Evolutionary conservation across 2,888 invertebrate genomes (phyloP).

Genomic region (Phymatocera aterrima): DNA sequence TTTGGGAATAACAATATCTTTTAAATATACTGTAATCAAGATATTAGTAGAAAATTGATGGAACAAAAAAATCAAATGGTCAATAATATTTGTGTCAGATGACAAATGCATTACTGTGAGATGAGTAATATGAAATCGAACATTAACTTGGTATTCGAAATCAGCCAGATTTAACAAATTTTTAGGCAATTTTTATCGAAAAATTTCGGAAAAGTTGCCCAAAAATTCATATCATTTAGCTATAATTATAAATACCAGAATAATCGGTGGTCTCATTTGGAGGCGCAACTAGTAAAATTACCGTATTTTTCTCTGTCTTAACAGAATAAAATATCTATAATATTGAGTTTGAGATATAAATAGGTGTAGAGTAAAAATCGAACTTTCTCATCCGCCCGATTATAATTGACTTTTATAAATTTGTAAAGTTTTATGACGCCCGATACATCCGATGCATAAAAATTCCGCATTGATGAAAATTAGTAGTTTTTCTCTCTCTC

Average conservation of each 20-base stretch:
- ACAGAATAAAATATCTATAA: not conserved
- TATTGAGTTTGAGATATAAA: not conserved
- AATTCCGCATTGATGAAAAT: too few species aligned
- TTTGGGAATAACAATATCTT: not conserved
- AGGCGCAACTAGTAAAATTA: not conserved
- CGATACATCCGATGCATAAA: too few species aligned
- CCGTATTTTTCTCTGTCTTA: too few species aligned
- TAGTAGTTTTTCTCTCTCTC: too few species aligned
- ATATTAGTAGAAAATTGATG: not conserved
- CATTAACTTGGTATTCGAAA: not conserved
- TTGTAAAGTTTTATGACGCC: not conserved
- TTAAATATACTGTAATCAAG: not conserved
- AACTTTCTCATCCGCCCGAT: not conserved
- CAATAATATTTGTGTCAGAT: not conserved
- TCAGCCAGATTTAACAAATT: not conserved
- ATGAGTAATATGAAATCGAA: constrained; percentile 6
- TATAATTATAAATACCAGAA: too few species aligned
- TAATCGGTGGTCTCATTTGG: too few species aligned
- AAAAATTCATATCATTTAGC: too few species aligned
- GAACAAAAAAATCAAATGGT: not conserved
- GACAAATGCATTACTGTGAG: not conserved
- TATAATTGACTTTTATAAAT: constrained; percentile 5
- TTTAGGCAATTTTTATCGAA: not conserved
- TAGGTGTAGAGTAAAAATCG: not conserved
- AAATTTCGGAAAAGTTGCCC: too few species aligned